Conservation (phyloP, 2,797 vertebrate species). For the Rhinogobio ventralis region DNA sequence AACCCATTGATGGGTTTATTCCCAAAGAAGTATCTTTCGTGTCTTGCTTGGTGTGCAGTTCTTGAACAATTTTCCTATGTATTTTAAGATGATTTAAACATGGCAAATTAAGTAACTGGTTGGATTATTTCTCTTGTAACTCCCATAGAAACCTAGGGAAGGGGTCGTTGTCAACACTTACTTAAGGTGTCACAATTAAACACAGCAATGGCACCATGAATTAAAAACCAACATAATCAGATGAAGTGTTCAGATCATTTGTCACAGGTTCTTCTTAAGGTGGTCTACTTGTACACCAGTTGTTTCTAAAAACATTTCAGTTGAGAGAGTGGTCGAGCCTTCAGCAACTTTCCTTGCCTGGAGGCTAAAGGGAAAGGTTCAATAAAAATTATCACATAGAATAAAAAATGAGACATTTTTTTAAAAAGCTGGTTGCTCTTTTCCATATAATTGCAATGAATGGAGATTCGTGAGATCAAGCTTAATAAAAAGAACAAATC, state of each 20-base stretch:
- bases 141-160: no score
- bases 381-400: neutral
- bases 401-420: neutral
- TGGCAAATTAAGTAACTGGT: neutral
- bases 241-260: neutral
- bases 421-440: neutral
- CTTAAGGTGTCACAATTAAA: neutral
- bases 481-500: no score
- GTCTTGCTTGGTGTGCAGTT: neutral
- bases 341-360: neutral
- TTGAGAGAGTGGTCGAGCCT: neutral
- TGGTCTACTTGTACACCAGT: neutral
- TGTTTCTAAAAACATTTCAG: neutral
- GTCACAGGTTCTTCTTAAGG: neutral
- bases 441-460: neutral
- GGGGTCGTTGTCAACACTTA: neutral
- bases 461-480: no score
- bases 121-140: neutral
- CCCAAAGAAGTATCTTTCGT: neutral
- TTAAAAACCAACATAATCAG: neutral
- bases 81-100: neutral
- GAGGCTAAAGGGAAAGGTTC: neutral
- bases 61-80: neutral
- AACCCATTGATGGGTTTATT: neutral
- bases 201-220: neutral